Evolutionary conservation across 2,797 vertebrate genomes (phyloP).

Genomic region (Urosaurus nigricauda): DNA sequence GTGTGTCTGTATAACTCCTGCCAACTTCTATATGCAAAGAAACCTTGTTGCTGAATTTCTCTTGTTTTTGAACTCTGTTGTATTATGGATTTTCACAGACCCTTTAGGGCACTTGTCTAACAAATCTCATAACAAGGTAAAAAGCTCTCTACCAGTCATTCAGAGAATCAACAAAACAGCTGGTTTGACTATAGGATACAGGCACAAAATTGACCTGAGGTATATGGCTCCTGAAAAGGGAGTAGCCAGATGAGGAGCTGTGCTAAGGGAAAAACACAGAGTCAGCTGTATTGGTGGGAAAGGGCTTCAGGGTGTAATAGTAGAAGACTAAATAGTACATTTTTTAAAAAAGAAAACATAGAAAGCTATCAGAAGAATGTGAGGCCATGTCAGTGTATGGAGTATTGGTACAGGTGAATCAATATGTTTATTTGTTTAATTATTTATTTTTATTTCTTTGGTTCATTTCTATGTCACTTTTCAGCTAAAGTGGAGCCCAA

Average conservation of each 20-base stretch:
- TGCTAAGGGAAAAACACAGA: conserved; percentile 17
- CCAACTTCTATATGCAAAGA: conserved; percentile 8
- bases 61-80: conserved; percentile 40
- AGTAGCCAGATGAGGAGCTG: conserved; percentile 48
- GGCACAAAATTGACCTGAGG: conserved; percentile 57
- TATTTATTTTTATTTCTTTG: too few species aligned
- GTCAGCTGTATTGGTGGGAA: conserved; percentile 52
- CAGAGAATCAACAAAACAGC: conserved; percentile 67
- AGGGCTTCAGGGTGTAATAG: conserved; percentile 33
- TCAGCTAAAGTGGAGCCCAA: too few species aligned
- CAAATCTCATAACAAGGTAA: conserved; percentile 67
- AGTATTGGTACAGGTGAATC: background rate
- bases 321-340: conserved; percentile 32
- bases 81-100: conserved; percentile 52
- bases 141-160: conserved; percentile 44
- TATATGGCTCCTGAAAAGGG: conserved; percentile 57
- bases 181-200: conserved; percentile 59
- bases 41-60: background rate
- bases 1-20: background rate
- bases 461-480: too few species aligned
- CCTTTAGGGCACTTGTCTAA: conserved; percentile 60
- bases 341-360: conserved; percentile 12
- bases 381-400: background rate
- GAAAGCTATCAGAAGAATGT: background rate
- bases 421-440: too few species aligned